Percentiles rank a stretch among this genome's conserved stretches.
Conservation (phyloP, 2,113 vertebrate species). For the Stegastes partitus region DNA sequence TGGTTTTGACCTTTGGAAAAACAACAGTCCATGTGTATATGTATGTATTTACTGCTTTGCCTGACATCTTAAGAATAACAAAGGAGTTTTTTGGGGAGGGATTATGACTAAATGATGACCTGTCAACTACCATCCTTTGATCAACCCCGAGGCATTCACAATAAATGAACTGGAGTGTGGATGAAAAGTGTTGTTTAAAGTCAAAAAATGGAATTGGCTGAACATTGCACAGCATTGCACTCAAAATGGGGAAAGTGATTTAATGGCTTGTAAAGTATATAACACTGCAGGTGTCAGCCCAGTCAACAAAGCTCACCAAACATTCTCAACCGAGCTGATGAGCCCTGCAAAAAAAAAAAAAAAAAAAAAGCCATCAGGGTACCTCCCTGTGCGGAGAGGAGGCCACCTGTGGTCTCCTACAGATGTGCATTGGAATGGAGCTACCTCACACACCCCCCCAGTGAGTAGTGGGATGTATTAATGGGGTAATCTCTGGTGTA, state of each 20-base stretch:
- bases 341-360: conserved; percentile 32
- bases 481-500: conserved; percentile 87
- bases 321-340: conserved; percentile 42
- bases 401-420: conserved; percentile 77
- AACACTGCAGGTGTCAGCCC: conserved; percentile 5
- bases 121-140: conserved; percentile 59
- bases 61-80: conserved; percentile 40
- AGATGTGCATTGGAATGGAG: conserved; percentile 75
- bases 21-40: conserved; percentile 16
- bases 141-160: conserved; percentile 30
- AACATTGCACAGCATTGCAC: conserved; percentile 5
- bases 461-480: conserved; percentile 88
- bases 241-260: conserved; percentile 23
- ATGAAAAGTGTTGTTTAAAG: conserved; percentile 50
- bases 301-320: conserved; percentile 27
- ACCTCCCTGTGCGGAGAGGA: conserved; percentile 47
- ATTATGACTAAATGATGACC: conserved; percentile 65
- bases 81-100: conserved; percentile 23
- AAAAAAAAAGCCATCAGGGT: conserved; percentile 43
- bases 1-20: conserved; percentile 59
- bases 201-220: conserved; percentile 27
- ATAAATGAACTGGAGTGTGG: conserved; percentile 26
- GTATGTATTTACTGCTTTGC: conserved; percentile 29
- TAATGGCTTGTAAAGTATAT: conserved; percentile 2
- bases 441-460: conserved; percentile 32